Evolutionary conservation across 1,140 invertebrate genomes (phyloP).

Genomic region (Cyrtorhinus lividipennis): DNA sequence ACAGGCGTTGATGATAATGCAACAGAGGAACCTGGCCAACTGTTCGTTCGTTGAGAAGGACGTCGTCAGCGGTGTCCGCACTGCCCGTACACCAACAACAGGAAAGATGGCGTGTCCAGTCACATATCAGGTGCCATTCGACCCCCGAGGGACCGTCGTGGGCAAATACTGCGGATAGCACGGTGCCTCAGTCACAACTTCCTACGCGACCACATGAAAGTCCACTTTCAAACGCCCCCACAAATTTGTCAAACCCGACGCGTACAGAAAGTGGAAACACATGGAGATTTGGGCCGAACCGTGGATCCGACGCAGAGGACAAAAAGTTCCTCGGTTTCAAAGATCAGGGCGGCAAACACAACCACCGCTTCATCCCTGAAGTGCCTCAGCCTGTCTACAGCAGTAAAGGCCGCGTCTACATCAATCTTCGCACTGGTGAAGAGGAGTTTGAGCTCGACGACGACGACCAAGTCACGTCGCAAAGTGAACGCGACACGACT

Average conservation of each 20-base stretch:
- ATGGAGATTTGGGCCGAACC: slow-evolving; percentile 35
- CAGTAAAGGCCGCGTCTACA: slow-evolving; percentile 34
- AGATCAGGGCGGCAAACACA: slow-evolving; percentile 29
- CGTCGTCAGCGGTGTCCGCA: slow-evolving; percentile 42
- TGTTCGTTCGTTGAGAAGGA: slow-evolving; percentile 30
- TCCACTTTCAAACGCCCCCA: slow-evolving; percentile 56
- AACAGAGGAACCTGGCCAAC: slow-evolving; percentile 32
- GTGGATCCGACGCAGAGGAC: slow-evolving; percentile 28
- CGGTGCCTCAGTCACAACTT: slow-evolving; percentile 61
- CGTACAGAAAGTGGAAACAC: slow-evolving; percentile 39
- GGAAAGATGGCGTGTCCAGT: slow-evolving; percentile 55
- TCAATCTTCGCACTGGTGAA: slow-evolving; percentile 41
- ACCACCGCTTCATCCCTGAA: slow-evolving; percentile 24
- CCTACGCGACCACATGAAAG: slow-evolving; percentile 59
- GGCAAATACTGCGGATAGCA: slow-evolving; percentile 76
- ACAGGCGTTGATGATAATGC: slow-evolving; percentile 33
- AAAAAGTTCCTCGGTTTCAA: slow-evolving; percentile 31
- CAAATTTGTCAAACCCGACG: slow-evolving; percentile 43
- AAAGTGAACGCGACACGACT: neutral
- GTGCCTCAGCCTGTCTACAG: neutral
- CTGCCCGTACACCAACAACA: slow-evolving; percentile 60
- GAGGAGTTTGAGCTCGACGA: slow-evolving; percentile 26
- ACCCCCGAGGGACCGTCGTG: slow-evolving; percentile 38
- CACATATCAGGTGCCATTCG: slow-evolving; percentile 60
- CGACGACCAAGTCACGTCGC: slow-evolving; percentile 2